These are phyloP conservation scores for Psammodynastes pulverulentus DNA, from an alignment of 2,113 vertebrate species.

Conservation along the genomic window DNA sequence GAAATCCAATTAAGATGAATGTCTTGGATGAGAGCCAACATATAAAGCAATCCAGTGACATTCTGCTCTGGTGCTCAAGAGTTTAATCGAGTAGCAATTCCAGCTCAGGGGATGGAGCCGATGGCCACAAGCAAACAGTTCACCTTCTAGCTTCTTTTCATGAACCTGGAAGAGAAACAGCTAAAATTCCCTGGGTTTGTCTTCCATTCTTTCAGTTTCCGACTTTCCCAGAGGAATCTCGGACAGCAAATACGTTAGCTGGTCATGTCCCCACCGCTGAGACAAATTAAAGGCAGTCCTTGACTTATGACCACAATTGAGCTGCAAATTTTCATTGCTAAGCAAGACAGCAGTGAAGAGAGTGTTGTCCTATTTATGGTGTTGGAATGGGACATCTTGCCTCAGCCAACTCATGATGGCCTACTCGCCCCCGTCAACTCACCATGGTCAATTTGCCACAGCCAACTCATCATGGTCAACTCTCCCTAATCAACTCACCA, in stretches of 20 bases:
- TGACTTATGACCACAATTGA: too few species aligned
- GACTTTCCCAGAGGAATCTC: background rate
- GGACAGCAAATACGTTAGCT: background rate
- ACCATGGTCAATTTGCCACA: too few species aligned
- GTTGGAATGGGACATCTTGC: background rate
- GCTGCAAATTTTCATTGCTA: too few species aligned
- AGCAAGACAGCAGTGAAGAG: too few species aligned
- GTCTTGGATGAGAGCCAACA: background rate
- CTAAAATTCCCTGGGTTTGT: too few species aligned
- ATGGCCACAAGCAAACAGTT: background rate
- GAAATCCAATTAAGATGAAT: slow-evolving; percentile 12
- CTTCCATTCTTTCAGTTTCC: background rate
- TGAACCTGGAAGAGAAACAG: background rate
- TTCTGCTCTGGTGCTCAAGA: background rate
- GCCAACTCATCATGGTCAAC: too few species aligned
- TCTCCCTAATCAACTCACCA: too few species aligned
- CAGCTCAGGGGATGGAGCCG: background rate
- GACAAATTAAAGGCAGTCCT: background rate
- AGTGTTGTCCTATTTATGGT: background rate
- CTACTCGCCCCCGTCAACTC: too few species aligned
- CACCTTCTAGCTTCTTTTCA: background rate
- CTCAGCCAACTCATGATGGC: too few species aligned
- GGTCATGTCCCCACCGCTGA: background rate
- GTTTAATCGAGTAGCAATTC: background rate
- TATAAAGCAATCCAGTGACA: background rate